Evolutionary conservation across 1,140 invertebrate genomes (phyloP), one percentile per base, ranked within the genome.

Genomic region (Tetranychus urticae): DNA sequence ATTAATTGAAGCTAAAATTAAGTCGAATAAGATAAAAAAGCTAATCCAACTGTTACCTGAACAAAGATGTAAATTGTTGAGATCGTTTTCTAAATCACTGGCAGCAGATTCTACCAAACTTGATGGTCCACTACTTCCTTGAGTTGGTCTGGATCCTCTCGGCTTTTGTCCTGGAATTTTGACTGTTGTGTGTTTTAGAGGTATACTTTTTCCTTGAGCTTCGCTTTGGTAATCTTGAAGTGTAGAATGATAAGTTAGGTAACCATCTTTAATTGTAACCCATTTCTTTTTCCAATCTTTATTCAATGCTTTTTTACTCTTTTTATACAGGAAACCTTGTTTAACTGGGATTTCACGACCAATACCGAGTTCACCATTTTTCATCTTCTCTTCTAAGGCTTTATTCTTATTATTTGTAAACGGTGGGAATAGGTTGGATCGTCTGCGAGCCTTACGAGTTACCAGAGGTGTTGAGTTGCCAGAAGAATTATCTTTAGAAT

Each of bases 221-320:
- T 97, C 87, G 68, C 96, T 88, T 91, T 96, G 96, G 69, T 97
- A 97, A 74, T 97, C 92, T 76, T 92, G 86, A 66, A 97, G 77
- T 74, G 86, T 96, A 1, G 89, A 85, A 76, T 97, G 88, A 77
- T 97, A 97, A 33, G 89, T 92, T 42, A 98, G 77, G 66, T 84
- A 75, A 8, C 90, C 92, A 75, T 97, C 88, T 68, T 87, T 83
- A 3, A 98, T 73, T 0, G 91, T 92, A 1, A 97, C 93, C 74
- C 97, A 98, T 73, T 98, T 98, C 76, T 98, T 97, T 74, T 98
- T 98, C 88, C 93, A 88, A 69, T 97, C 93, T 73, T 94, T 96
- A 71, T 90, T 92, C 56, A 97, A 72, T 0, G 88, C 84, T 72
- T 97, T 94, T 72, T 59, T 63, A 58, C 85, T 90, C 65, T 88